Evolutionary conservation across 1,140 invertebrate species (phyloP), one percentile per base, ranked within the genome.

Genomic region (Habropoda laboriosa): DNA sequence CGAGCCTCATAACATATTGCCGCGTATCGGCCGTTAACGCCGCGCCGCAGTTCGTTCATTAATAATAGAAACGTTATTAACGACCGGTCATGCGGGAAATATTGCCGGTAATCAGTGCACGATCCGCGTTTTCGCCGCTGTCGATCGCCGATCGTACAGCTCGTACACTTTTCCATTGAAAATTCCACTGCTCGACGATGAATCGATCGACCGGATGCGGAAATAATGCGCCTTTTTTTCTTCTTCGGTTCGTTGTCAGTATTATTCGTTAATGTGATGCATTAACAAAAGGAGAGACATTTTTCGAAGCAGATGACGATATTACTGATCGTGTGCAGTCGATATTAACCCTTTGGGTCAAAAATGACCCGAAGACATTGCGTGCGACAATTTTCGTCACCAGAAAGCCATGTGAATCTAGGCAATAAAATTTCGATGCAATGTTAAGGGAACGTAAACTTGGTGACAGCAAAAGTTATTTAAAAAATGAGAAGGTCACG

Each of bases 21-120:
- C 47, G 27, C 64, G 67, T 49, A 77, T 42, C 81, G 74, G 74
- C 79, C 82, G 74, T 86, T 85, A 79, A 80, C 82, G 73, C 73
- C 61, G 63, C 78, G 38, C 63, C 47, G 53, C 60, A 75, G 83
- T 85, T 60, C 84, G 83, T 85, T 86, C 85, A 81, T 87, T 87
- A 86, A 87, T 87, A 86, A 87, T 75, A 81, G 81, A 83, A 79
- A 83, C 85, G 76, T 87, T 87, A 86, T 87, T 86, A 87, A 86
- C 73, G 82, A 47, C 40, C 79, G 55, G 47, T 24, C 58, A 73
- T 71, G 72, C 67, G 68, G 68, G 85, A 86, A 86, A 81, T 86
- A 81, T 86, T 78, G 42, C 30, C 57, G 40, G 63, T 81, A 85
- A 86, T 86, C 78, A 79, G 61, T 72, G 67, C 73, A 57, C 58